Conservation (phyloP, 2,888 invertebrate species). For the Aproaerema taeniolella region DNA sequence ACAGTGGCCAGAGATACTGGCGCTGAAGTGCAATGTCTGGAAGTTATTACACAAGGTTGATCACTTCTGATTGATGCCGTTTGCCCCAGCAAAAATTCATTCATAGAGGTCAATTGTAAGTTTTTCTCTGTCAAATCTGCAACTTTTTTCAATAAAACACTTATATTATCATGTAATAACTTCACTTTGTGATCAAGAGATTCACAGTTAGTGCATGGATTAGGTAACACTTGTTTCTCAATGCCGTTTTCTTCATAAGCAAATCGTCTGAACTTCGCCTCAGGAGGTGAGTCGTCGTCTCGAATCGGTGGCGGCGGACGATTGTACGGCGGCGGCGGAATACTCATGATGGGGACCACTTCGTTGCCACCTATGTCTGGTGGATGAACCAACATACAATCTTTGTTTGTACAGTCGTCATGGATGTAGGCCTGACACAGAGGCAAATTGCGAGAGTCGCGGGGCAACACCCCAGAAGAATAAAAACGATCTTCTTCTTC, state of each 20-base stretch:
- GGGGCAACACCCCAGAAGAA: conserved; percentile 78
- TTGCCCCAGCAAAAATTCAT: conserved; percentile 66
- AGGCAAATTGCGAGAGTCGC: conserved; percentile 54
- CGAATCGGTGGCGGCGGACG: conserved; percentile 46
- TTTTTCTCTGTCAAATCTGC: conserved; percentile 66
- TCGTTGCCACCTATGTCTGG: conserved; percentile 43
- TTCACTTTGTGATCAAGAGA: conserved; percentile 59
- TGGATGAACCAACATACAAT: conserved; percentile 51
- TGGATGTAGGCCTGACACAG: conserved; percentile 80
- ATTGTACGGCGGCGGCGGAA: conserved; percentile 39
- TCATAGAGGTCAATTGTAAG: conserved; percentile 65
- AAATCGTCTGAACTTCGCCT: conserved; percentile 58
- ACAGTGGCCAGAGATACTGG: conserved; percentile 69
- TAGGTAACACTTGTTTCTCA: conserved; percentile 48
- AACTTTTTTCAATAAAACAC: conserved; percentile 64
- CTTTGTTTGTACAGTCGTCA: conserved; percentile 74
- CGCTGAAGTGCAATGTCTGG: conserved; percentile 64
- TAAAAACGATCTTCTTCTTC: conserved; percentile 85
- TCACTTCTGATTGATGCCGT: conserved; percentile 59
- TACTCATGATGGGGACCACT: conserved; percentile 27
- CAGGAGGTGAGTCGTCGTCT: conserved; percentile 63
- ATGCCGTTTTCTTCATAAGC: conserved; percentile 49
- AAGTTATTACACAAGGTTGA: conserved; percentile 68
- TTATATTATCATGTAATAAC: conserved; percentile 66
- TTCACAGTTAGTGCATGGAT: conserved; percentile 58